phyloP scores from a whole-genome alignment of 2,797 vertebrate genomes.

The Hybognathus amarus region DNA sequence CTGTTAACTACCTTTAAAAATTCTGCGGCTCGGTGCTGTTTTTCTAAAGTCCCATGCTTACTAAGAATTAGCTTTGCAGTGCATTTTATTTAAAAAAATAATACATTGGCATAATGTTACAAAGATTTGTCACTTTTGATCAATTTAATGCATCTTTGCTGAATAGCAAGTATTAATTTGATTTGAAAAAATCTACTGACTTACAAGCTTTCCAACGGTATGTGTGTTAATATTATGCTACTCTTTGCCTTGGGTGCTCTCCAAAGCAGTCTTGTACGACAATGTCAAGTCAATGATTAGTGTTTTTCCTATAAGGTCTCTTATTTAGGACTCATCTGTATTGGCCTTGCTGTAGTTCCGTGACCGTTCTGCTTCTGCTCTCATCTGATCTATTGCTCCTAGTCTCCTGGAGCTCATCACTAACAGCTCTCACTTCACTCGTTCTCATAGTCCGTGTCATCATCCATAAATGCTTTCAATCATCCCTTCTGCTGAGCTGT shows the following conservation, averaged over 20 bases:
- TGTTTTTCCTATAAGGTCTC: neutral
- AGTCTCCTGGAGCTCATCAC: constrained; percentile 41
- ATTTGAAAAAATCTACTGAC: neutral
- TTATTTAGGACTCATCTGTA: constrained; percentile 7
- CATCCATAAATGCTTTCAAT: constrained; percentile 49
- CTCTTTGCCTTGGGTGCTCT: neutral
- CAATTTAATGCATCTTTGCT: neutral
- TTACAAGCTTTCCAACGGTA: neutral
- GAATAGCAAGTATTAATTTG: neutral
- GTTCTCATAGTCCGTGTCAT: constrained; percentile 19
- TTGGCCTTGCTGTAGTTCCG: too few relatives aligned
- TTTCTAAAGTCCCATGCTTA: neutral
- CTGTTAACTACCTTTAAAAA: neutral
- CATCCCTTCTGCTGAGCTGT: constrained; percentile 44
- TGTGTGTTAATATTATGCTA: neutral
- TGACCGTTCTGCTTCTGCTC: too few relatives aligned
- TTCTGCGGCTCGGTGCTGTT: accelerated
- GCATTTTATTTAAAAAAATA: neutral
- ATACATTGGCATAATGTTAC: neutral
- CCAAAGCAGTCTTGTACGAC: neutral
- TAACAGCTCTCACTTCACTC: constrained; percentile 34
- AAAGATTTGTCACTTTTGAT: neutral
- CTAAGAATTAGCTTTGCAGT: neutral
- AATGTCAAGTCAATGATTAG: neutral
- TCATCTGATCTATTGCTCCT: constrained; percentile 7